These are phyloP conservation scores for Microcebus jonahi DNA, from an alignment of 2,113 vertebrate genomes.

Conservation along the genomic window DNA sequence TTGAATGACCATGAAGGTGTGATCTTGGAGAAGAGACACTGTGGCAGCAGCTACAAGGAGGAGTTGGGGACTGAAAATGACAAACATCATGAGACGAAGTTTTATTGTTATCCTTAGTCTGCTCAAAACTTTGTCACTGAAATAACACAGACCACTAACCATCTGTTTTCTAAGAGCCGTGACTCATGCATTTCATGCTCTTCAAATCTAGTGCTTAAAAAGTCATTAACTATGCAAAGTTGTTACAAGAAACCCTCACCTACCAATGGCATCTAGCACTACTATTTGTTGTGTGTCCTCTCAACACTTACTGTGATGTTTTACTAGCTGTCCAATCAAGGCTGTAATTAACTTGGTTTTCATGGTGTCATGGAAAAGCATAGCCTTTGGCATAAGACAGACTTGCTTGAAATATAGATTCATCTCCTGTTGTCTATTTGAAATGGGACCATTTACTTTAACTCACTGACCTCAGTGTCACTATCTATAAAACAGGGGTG, in stretches of 20 bases:
- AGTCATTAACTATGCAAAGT: slow-evolving; percentile 17
- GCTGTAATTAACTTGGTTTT: not conserved
- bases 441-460: not conserved
- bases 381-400: not conserved
- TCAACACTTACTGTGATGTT: not conserved
- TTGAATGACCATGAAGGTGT: not conserved
- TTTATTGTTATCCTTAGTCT: slow-evolving; percentile 25
- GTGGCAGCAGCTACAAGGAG: not conserved
- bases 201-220: slow-evolving; percentile 43
- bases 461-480: not conserved
- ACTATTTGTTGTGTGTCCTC: not conserved
- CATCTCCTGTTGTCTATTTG: not conserved
- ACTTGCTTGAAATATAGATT: not conserved
- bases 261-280: not conserved
- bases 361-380: not conserved
- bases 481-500: not conserved
- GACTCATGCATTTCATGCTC: slow-evolving; percentile 29
- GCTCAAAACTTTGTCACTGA: slow-evolving; percentile 36
- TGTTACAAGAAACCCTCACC: not conserved
- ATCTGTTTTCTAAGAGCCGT: slow-evolving; percentile 45
- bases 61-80: not conserved
- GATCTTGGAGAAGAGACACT: not conserved
- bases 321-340: not conserved
- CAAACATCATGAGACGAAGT: not conserved
- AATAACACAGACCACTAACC: slow-evolving; percentile 48